Evolutionary conservation across 2,888 invertebrate species (phyloP).

Genomic region (Zaprionus lineosus): DNA sequence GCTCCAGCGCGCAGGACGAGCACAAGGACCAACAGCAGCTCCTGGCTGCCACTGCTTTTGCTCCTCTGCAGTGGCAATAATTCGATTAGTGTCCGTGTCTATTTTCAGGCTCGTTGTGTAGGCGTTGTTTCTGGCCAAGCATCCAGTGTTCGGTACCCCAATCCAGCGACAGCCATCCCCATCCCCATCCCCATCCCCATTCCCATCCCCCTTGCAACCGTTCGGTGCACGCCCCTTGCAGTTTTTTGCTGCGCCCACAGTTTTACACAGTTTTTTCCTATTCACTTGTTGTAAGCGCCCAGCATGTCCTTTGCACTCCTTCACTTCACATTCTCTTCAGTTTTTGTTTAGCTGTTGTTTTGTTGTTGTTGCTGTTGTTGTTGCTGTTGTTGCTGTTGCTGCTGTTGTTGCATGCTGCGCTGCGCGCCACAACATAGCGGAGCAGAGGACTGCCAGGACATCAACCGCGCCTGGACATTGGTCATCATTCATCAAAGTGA

Average conservation of each 20-base stretch:
- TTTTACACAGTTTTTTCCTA: constrained; percentile 5
- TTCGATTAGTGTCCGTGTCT: constrained; percentile 79
- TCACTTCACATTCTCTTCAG: constrained; percentile 5
- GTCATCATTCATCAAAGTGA: constrained; percentile 82
- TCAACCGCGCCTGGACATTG: constrained; percentile 75
- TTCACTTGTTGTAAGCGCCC: background rate
- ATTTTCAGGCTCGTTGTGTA: constrained; percentile 71
- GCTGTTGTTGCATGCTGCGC: constrained; percentile 59
- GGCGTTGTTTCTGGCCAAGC: constrained; percentile 33
- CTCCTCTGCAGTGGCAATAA: constrained; percentile 80
- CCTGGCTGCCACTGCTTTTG: constrained; percentile 15
- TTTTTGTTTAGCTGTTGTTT: constrained; percentile 27
- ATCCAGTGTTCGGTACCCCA: constrained; percentile 2
- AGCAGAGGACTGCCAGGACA: constrained; percentile 46
- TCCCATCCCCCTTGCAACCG: no score
- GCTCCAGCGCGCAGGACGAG: constrained; percentile 55
- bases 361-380: constrained; percentile 27
- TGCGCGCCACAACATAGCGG: constrained; percentile 21
- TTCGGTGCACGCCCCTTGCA: constrained; percentile 38
- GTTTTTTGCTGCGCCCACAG: constrained; percentile 34
- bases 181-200: background rate
- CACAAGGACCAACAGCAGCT: constrained; percentile 27
- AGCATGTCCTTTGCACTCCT: background rate
- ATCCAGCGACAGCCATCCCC: constrained; percentile 6
- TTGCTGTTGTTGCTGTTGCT: constrained; percentile 32